Base-by-base conservation (phyloP, 2,113 vertebrate genomes). In the Pseudopodoces humilis region DNA sequence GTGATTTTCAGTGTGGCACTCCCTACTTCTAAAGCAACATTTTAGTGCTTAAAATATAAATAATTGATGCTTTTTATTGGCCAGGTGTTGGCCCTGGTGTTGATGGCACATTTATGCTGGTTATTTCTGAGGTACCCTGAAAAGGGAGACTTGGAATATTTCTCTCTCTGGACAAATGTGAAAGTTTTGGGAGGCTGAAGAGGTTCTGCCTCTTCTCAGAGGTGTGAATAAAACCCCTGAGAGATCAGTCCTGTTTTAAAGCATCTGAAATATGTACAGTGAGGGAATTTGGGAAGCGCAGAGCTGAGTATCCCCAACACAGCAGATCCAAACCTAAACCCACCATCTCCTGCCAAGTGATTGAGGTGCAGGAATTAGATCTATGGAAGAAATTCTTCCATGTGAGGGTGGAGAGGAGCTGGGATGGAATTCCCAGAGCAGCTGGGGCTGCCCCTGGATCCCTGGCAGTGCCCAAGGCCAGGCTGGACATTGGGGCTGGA, bases 91-190 rank as follows among this genome's bases (percentile, higher is more conserved):
- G 37, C 8, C 13, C 21, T 65, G 93, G 41, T 41, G 17, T 10
- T 0, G 2, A 6, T 53, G 64, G 17, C 16, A 2, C 0, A 0
- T 10, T 53, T n/a, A 4, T 39, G 3, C 30, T 13, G 3, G 11
- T 35, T 44, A 2, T 18, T 90, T 81, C 30, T 69, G 28, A n/a
- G 3, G 20, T n/a, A 10, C 9, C 18, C 22, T 70, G 22, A 30
- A 74, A 52, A 21, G 30, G 5, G 31, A 63, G 7, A 3, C 7
- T 53, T 11, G 2, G 43, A 37, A 16, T 39, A 9, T 53, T 87
- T 78, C 16, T 21, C 53, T n/a, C 14, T 28, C 2, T 56, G 53
- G 13, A 17, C 8, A 58, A 47, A 47, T 2, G 0, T 27, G 28
- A 16, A 21, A 28, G 35, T 47, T 60, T 16, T 62, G 12, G 41